A percentile compares a stretch with the other conserved stretches of the same genome.
These are phyloP conservation scores for Muscicapa comitata DNA, from an alignment of 2,797 vertebrate genomes.

Conservation along the genomic window DNA sequence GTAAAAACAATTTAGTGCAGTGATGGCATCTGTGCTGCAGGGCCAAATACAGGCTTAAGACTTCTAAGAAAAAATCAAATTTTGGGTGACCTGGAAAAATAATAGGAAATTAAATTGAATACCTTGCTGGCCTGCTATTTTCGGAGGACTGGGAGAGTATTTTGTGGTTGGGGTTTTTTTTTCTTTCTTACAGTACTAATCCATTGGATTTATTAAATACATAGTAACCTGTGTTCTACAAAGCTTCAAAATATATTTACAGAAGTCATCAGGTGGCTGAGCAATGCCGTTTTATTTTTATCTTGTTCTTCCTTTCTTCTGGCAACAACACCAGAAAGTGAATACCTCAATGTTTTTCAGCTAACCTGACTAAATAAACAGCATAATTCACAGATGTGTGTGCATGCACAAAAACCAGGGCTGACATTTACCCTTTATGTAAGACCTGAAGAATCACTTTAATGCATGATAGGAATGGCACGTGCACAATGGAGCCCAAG, in stretches of 20 bases:
- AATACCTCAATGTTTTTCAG: neutral
- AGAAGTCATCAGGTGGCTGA: slow-evolving; percentile 24
- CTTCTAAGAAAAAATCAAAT: neutral
- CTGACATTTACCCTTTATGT: slow-evolving; percentile 50
- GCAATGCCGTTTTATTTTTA: slow-evolving; percentile 23
- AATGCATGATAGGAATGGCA: slow-evolving; percentile 27
- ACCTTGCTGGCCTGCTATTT: neutral
- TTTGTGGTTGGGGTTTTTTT: neutral
- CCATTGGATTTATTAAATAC: slow-evolving; percentile 45
- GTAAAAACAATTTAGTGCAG: neutral
- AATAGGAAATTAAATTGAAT: neutral
- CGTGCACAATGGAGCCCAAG: slow-evolving; percentile 20
- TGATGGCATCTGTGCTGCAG: neutral
- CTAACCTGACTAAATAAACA: slow-evolving; percentile 32
- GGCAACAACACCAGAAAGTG: neutral
- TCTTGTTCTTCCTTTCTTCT: neutral
- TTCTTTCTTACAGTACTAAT: neutral
- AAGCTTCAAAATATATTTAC: slow-evolving; percentile 41
- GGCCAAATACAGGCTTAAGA: neutral
- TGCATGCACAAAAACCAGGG: neutral
- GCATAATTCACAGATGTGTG: neutral
- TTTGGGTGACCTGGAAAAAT: slow-evolving; percentile 23
- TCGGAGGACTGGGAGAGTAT: rapidly evolving
- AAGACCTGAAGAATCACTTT: slow-evolving; percentile 45
- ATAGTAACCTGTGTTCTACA: slow-evolving; percentile 6